Conservation (phyloP, 2,888 invertebrate genomes). For the Oxyscelio sp. region DNA sequence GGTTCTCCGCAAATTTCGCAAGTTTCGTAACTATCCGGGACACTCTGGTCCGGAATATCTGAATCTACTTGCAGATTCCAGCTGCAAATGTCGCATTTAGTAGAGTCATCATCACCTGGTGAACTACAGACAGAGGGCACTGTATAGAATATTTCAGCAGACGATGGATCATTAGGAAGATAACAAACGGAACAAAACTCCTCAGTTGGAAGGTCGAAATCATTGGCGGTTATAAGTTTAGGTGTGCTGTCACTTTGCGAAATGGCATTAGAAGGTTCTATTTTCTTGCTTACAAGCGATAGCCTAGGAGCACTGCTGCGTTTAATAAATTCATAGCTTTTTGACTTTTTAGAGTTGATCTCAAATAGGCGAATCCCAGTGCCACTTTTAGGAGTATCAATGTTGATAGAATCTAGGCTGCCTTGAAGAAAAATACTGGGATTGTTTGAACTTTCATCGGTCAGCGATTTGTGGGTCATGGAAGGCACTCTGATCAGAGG, state of each 20-base stretch:
- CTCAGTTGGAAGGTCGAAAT: slow-evolving; percentile 81
- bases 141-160: slow-evolving; percentile 83
- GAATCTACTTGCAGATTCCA: slow-evolving; percentile 82
- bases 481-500: slow-evolving; percentile 61
- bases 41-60: slow-evolving; percentile 76
- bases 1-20: slow-evolving; percentile 86
- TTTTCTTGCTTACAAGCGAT: slow-evolving; percentile 69
- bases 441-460: slow-evolving; percentile 36
- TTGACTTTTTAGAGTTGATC: slow-evolving; percentile 85
- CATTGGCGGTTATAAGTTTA: slow-evolving; percentile 80
- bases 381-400: slow-evolving; percentile 68
- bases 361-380: slow-evolving; percentile 61
- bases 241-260: slow-evolving; percentile 81
- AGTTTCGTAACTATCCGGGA: slow-evolving; percentile 79
- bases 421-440: slow-evolving; percentile 79
- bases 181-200: slow-evolving; percentile 86
- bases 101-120: slow-evolving; percentile 84
- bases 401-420: slow-evolving; percentile 82
- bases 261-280: slow-evolving; percentile 64
- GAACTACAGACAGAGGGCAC: slow-evolving; percentile 83
- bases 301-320: slow-evolving; percentile 76
- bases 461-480: slow-evolving; percentile 27
- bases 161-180: slow-evolving; percentile 80
- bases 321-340: slow-evolving; percentile 87
- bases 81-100: slow-evolving; percentile 87